A percentile compares a stretch with the other conserved stretches of the same genome.
Conservation (phyloP, 2,888 invertebrate species). For the Apamea sordens region DNA sequence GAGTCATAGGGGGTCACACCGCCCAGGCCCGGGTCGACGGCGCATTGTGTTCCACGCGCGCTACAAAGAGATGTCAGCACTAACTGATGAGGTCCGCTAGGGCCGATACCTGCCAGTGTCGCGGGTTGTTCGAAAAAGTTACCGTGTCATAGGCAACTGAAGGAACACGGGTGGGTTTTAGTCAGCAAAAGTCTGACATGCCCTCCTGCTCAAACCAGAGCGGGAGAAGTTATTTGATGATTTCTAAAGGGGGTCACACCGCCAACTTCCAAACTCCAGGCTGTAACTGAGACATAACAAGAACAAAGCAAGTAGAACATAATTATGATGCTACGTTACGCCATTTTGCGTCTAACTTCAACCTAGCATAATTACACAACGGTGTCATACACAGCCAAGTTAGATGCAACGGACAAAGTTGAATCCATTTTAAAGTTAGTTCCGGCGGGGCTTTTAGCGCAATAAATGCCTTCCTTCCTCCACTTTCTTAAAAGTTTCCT, state of each 20-base stretch:
- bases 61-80: no score
- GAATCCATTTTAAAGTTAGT: conserved; percentile 90
- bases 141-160: no score
- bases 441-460: conserved; percentile 88
- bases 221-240: no score
- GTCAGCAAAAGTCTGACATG: no score
- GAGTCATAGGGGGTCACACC: background rate
- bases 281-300: no score
- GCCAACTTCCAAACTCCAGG: background rate
- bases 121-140: no score
- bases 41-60: no score
- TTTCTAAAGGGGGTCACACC: background rate
- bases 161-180: no score
- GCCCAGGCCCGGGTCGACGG: no score
- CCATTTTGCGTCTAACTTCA: background rate
- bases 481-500: conserved; percentile 89
- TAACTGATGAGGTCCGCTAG: no score
- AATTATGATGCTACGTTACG: background rate
- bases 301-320: background rate
- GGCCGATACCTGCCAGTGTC: no score
- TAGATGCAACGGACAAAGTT: conserved; percentile 89
- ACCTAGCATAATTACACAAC: conserved; percentile 62
- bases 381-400: conserved; percentile 77
- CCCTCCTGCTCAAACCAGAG: no score
- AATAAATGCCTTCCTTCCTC: conserved; percentile 90